These are phyloP conservation scores for Holacanthus passer DNA, from an alignment of 2,113 vertebrate species.

Conservation along the genomic window DNA sequence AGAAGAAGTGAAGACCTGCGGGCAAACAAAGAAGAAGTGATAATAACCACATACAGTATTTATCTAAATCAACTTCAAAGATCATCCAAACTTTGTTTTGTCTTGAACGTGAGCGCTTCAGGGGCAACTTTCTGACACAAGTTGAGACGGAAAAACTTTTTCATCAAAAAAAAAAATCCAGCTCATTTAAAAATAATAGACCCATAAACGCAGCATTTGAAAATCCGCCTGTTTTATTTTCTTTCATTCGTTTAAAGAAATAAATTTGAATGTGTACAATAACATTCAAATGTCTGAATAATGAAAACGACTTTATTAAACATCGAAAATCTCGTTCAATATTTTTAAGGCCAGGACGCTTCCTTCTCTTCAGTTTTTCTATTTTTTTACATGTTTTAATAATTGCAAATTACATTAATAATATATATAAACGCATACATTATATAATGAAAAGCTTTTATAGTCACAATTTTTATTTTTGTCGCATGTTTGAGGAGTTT, in stretches of 20 bases:
- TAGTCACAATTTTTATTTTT: not conserved
- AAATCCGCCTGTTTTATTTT: not conserved
- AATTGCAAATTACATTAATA: not conserved
- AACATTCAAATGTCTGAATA: not conserved
- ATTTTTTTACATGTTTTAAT: not conserved
- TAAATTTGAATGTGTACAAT: not conserved
- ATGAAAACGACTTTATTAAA: not conserved
- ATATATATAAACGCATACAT: not conserved
- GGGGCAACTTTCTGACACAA: not conserved
- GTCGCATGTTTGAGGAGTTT: not conserved
- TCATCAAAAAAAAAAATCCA: not conserved
- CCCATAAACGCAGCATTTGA: not conserved
- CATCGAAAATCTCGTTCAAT: not conserved
- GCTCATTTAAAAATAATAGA: too few species aligned
- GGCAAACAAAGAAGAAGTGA: not conserved
- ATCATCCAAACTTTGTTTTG: not conserved
- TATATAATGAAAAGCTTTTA: not conserved
- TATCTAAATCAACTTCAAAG: not conserved
- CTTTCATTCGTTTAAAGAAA: conserved; percentile 1
- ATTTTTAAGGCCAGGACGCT: not conserved
- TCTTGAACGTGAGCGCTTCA: not conserved
- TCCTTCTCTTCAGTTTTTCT: not conserved
- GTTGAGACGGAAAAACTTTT: too few species aligned
- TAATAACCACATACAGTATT: not conserved
- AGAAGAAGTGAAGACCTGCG: conserved; percentile 3